Base-by-base conservation (phyloP, 2,113 vertebrate species). In the Tauraco erythrolophus region DNA sequence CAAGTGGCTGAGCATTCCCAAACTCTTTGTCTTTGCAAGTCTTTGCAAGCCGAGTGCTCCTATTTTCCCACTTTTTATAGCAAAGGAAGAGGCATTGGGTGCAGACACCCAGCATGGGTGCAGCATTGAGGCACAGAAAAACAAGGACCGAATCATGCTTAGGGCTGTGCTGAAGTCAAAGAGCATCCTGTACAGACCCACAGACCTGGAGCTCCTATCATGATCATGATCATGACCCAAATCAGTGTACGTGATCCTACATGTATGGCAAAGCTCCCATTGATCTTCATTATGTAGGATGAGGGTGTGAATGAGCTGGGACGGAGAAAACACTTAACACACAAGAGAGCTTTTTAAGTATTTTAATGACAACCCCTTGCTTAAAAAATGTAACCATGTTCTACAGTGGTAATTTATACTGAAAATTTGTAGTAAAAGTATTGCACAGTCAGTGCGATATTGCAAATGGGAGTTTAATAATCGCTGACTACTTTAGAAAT, bases 401-500 rank as follows among this genome's bases (percentile, higher is more conserved):
- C 58, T 51, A 19, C 3, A 2, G 50, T 2, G 8, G 33, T 61
- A 84, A 92, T 84, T 91, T 53, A 56, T 51, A 46, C 77, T 23
- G 27, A 39, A 87, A 27, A 56, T 64, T 19, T 33, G 23, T 53
- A 39, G 37, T 68, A 18, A 23, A 68, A 84, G 21, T 48, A 21
- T 50, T 68, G 19, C 8, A 3, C 35, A 56, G 35, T 43, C 61
- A 33, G 39, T 54, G 58, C 5, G 33, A 60, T 84, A 69, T 3
- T 71, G 87, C 61, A 87, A 94, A 82, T 68, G 81, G 61, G 74
- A 88, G 65, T 89, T 94, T 93, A 94, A 82, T 88, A 88, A 82
- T 83, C 72, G 48, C 50, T 93, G 84, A 89, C 94, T 86, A 70
- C 58, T 86, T 96, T 79, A 91, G 80, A 94, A 92, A 88, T 39